Base-by-base conservation (phyloP, 2,113 vertebrate species). In the Dicerorhinus sumatrensis region DNA sequence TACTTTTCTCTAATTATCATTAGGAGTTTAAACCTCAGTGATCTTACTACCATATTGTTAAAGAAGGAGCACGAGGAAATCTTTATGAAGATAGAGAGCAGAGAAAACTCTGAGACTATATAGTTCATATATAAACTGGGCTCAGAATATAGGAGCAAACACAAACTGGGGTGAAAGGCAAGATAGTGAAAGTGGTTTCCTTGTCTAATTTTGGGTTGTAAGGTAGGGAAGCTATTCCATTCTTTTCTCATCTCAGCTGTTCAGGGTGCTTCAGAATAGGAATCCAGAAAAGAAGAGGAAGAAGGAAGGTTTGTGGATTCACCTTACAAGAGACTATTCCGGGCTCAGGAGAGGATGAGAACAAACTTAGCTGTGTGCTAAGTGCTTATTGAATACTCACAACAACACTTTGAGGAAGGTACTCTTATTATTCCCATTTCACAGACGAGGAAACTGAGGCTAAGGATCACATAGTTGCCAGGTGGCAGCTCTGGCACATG, bases 391-490 rank as follows among this genome's bases (percentile, higher is more conserved):
- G 58, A 91, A 76, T 33, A 70, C 39, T 11, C 51, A 21, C 6
- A 82, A 56, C 42, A 23, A 67, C 9, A 5, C 33, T 67, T 42
- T 36, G 81, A 42, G 75, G 51, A 75, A 86, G 21, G 13, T 33
- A 63, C 13, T 69, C 51, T 84, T 48, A 75, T 42, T 36, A 58
- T 69, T 89, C 27, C 31, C n/a, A 54, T 86, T 97, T 97, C 60
- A 86, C 86, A 79, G 87, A 72, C 94, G 69, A 73, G 29, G 46
- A 91, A 77, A 89, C 2, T 17, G 56, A 94, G 83, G 67, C 31
- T 60, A 27, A 70, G 25, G 48, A 21, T 86, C 48, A 75, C 36
- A 46, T 13, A 18, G 36, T 46, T 56, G 8, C 13, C 42, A 62
- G 48, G 39, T 48, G 33, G n/a, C 73, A 82, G n/a, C 65, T 75